These are phyloP conservation scores for Perodicticus potto DNA, from an alignment of 2,797 vertebrate species.

Conservation along the genomic window DNA sequence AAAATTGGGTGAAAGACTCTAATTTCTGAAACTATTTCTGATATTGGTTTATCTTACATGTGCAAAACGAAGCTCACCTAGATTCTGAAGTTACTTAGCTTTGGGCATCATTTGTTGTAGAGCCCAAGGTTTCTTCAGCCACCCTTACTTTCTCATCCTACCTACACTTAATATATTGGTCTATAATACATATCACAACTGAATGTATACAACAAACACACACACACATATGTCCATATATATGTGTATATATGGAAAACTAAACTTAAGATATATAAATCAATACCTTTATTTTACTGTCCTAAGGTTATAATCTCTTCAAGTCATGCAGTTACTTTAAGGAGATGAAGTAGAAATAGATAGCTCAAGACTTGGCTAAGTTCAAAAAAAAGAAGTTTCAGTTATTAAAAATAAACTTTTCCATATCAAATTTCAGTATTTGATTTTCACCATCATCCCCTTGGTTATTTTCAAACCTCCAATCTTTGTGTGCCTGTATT, in stretches of 20 bases:
- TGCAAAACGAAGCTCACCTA: neutral
- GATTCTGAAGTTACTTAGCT: neutral
- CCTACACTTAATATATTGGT: neutral
- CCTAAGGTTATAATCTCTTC: neutral
- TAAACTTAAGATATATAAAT: neutral
- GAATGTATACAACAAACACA: neutral
- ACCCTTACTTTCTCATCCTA: neutral
- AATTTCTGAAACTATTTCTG: slow-evolving; percentile 27
- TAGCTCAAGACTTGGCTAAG: neutral
- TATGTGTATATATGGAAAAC: fast-evolving
- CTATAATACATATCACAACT: neutral
- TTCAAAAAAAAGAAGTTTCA: neutral
- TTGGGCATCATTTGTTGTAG: neutral
- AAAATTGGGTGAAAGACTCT: slow-evolving; percentile 35
- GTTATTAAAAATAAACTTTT: slow-evolving; percentile 49
- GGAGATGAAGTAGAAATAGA: slow-evolving; percentile 8
- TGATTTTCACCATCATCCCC: neutral
- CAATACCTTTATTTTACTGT: neutral
- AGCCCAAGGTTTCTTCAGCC: neutral
- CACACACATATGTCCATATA: neutral
- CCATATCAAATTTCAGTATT: neutral
- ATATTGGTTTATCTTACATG: neutral
- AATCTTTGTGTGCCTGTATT: neutral
- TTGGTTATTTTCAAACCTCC: slow-evolving; percentile 40
- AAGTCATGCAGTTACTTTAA: neutral